These are phyloP conservation scores for Dendronephthya gigantea DNA, from an alignment of 64 coral and sea anemone species.

Conservation along the genomic window DNA sequence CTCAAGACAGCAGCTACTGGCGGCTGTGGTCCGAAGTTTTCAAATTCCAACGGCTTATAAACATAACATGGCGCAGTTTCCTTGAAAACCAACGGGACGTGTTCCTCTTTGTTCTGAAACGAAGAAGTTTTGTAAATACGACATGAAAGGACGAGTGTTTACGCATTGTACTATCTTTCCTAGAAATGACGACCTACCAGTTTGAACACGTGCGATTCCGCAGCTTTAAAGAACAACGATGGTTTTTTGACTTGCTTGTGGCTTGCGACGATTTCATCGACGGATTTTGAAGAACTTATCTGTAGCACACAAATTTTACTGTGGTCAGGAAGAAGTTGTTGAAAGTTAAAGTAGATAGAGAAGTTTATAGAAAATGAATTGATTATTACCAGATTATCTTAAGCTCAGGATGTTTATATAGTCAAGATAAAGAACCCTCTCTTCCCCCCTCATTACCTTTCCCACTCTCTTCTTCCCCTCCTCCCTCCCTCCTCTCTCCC, in stretches of 20 bases:
- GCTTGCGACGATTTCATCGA: slow-evolving; percentile 91
- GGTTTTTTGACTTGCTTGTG: slow-evolving; percentile 77
- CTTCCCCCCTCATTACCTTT: no score
- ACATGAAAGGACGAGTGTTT: not conserved
- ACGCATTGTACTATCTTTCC: not conserved
- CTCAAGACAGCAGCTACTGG: slow-evolving; percentile 56
- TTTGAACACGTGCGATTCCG: slow-evolving; percentile 1
- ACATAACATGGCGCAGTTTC: slow-evolving; percentile 45
- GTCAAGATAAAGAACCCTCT: no score
- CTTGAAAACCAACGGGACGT: slow-evolving; percentile 33
- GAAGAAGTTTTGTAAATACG: not conserved
- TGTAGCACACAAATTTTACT: no score
- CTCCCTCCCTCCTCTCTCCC: no score
- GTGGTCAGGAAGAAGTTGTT: no score
- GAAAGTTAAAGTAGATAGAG: no score
- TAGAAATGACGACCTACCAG: not conserved
- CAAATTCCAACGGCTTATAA: slow-evolving; percentile 43
- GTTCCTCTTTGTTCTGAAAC: slow-evolving; percentile 43
- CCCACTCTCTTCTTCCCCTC: no score
- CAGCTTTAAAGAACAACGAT: slow-evolving; percentile 51
- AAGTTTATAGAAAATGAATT: not conserved
- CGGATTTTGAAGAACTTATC: slow-evolving; percentile 53
- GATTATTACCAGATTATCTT: no score
- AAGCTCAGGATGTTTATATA: no score
- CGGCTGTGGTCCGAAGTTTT: slow-evolving; percentile 47